Evolutionary conservation across 2,888 invertebrate species (phyloP).

Genomic region (Drosophila nr. perissopoda): DNA sequence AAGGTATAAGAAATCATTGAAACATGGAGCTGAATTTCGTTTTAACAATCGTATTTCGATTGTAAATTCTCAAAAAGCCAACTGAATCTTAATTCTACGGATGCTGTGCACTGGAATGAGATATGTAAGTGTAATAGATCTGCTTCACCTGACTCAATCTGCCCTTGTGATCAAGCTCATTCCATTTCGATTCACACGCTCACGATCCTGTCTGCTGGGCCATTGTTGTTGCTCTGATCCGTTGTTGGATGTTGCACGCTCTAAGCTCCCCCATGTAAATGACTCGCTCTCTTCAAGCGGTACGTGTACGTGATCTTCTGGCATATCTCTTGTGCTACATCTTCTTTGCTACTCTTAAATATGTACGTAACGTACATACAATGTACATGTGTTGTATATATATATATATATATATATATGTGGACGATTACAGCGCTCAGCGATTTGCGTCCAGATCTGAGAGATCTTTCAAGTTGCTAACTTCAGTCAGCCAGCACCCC

Average conservation of each 20-base stretch:
- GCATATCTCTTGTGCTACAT: slow-evolving; percentile 72
- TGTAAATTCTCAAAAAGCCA: not conserved
- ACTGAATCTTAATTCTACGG: not conserved
- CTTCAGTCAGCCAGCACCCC: slow-evolving; percentile 25
- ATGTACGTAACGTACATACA: slow-evolving; percentile 1
- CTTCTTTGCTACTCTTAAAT: slow-evolving; percentile 44
- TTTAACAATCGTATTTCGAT: not conserved
- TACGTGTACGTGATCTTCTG: slow-evolving; percentile 71
- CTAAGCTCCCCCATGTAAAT: slow-evolving; percentile 72
- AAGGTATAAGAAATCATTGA: not conserved
- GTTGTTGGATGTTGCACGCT: slow-evolving; percentile 57
- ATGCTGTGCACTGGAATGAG: not conserved
- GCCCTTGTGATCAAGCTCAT: not conserved
- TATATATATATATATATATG: slow-evolving; percentile 29
- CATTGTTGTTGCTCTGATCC: slow-evolving; percentile 44
- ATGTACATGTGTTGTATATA: not conserved
- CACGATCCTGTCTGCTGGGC: slow-evolving; percentile 64
- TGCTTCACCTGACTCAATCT: slow-evolving; percentile 10
- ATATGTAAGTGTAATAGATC: slow-evolving; percentile 7
- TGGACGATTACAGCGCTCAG: slow-evolving; percentile 70
- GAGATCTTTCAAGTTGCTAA: slow-evolving; percentile 71
- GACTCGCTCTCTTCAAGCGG: slow-evolving; percentile 76
- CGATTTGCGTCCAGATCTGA: slow-evolving; percentile 61
- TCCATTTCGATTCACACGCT: slow-evolving; percentile 66
- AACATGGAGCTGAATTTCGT: not conserved